phyloP scores from a whole-genome alignment of 2,113 vertebrate species.

The Ptyas mucosa region DNA sequence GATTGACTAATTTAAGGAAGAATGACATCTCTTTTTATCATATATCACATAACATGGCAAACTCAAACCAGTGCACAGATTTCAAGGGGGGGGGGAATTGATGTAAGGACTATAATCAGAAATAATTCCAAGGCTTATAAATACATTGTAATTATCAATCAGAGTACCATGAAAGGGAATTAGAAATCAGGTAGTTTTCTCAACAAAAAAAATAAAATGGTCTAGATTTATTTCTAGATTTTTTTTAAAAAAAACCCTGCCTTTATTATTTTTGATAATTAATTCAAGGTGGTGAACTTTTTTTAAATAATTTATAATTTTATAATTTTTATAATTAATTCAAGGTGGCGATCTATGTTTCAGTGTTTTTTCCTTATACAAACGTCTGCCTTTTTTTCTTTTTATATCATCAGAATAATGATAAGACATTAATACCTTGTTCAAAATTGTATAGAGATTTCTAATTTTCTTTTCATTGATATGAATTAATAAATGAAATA shows the following conservation, averaged over 20 bases:
- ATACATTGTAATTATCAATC: not conserved
- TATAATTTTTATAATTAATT: not conserved
- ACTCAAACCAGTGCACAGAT: not conserved
- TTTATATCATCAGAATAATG: not conserved
- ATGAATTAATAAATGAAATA: not conserved
- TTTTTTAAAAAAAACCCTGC: not conserved
- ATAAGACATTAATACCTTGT: not conserved
- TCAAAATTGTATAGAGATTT: not conserved
- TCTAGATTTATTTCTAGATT: not conserved
- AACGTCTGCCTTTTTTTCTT: not conserved
- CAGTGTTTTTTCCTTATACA: not conserved
- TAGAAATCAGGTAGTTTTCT: not conserved
- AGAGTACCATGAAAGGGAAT: not conserved
- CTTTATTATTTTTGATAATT: not conserved
- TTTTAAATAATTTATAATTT: not conserved
- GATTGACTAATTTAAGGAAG: not conserved
- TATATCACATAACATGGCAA: not conserved
- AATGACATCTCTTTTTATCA: not conserved
- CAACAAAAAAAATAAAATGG: not conserved
- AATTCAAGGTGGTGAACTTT: not conserved
- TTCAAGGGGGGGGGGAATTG: not conserved
- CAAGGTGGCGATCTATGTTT: not conserved
- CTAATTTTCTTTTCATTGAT: not conserved
- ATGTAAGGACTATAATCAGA: not conserved
- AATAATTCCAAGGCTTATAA: not conserved